Conservation (phyloP, 1,140 invertebrate species). For the Aphidius gifuensis region DNA sequence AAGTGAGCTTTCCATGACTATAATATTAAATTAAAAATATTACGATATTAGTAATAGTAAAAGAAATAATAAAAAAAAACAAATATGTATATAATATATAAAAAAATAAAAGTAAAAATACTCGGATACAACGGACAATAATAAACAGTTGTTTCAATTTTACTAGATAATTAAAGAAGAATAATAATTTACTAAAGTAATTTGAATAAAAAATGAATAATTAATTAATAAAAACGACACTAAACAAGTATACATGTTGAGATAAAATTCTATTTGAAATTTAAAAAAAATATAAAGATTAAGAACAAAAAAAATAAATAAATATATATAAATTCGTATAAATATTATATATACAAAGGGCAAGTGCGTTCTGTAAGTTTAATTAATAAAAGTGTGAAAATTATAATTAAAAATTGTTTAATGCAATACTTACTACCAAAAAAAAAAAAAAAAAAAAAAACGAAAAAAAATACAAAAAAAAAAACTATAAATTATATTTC, state of each 20-base stretch:
- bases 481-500: too few species aligned
- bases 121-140: constrained; percentile 52
- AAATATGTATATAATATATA: constrained; percentile 33
- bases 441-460: too few species aligned
- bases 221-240: constrained; percentile 30
- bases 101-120: constrained; percentile 31
- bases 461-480: too few species aligned
- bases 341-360: constrained; percentile 35
- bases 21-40: constrained; percentile 25
- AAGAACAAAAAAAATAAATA: constrained; percentile 25
- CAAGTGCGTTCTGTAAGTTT: too few species aligned
- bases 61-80: background rate
- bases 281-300: background rate
- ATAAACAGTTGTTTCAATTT: constrained; percentile 44
- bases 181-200: constrained; percentile 33
- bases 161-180: constrained; percentile 36
- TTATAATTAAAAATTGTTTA: too few species aligned
- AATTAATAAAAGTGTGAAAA: too few species aligned
- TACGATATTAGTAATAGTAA: constrained; percentile 9
- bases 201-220: constrained; percentile 23
- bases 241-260: constrained; percentile 35
- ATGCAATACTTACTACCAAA: too few species aligned
- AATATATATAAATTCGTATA: constrained; percentile 22
- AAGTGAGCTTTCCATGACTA: constrained; percentile 52
- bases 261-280: constrained; percentile 23